phyloP scores from a whole-genome alignment of 1,140 invertebrate genomes.

The Bursaphelenchus mucronatus region DNA sequence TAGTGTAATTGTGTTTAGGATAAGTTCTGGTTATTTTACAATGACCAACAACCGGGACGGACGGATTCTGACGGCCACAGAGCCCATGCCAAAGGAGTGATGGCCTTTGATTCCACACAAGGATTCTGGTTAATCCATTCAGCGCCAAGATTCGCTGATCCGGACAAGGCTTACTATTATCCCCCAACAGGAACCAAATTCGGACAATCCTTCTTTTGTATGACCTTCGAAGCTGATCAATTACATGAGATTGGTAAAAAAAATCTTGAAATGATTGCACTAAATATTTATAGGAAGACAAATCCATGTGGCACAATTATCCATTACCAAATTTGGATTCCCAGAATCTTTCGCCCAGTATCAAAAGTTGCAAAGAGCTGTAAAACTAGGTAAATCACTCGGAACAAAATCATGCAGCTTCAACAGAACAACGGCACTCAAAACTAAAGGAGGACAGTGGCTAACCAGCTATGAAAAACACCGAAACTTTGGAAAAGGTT shows the following conservation, averaged over 20 bases:
- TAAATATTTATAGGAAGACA: no score
- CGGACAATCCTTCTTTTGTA: slow-evolving; percentile 81
- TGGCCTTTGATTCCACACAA: slow-evolving; percentile 69
- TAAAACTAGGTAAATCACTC: background rate
- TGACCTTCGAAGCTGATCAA: slow-evolving; percentile 69
- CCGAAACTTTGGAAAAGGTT: slow-evolving; percentile 5
- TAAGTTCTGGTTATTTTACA: slow-evolving; percentile 13
- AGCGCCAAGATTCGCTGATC: slow-evolving; percentile 73
- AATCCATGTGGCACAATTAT: background rate
- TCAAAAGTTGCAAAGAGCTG: background rate
- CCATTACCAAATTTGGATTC: slow-evolving; percentile 5
- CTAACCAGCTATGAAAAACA: slow-evolving; percentile 13
- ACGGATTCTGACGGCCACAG: background rate
- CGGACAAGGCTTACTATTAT: slow-evolving; percentile 69
- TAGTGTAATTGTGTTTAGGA: background rate
- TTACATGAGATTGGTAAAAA: slow-evolving; percentile 69
- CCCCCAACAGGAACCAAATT: slow-evolving; percentile 70
- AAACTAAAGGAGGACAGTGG: slow-evolving; percentile 14
- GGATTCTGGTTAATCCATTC: slow-evolving; percentile 89
- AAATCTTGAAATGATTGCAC: slow-evolving; percentile 1
- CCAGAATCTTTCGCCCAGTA: background rate
- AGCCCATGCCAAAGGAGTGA: slow-evolving; percentile 64
- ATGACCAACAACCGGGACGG: slow-evolving; percentile 6
- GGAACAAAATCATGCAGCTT: background rate
- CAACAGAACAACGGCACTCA: slow-evolving; percentile 15